Evolutionary conservation across 2,888 invertebrate species (phyloP).

Genomic region (Parasteatoda lunata): DNA sequence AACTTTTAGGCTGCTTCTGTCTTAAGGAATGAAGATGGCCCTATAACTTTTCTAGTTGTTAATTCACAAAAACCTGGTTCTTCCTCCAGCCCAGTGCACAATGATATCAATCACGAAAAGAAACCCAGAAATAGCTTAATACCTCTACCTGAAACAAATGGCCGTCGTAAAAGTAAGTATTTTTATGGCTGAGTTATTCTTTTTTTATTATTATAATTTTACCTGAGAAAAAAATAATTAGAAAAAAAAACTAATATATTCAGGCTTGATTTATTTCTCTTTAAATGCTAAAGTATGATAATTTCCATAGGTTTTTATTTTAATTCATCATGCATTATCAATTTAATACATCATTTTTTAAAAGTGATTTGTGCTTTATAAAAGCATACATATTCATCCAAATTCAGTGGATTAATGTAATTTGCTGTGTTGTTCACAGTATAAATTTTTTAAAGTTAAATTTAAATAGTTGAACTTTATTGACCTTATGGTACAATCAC

Average conservation of each 20-base stretch:
- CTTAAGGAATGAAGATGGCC: slow-evolving; percentile 88
- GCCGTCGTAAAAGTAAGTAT: slow-evolving; percentile 34
- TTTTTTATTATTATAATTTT: no score
- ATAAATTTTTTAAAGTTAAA: no score
- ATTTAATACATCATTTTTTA: no score
- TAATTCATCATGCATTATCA: no score
- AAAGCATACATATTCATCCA: no score
- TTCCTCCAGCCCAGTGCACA: slow-evolving; percentile 50
- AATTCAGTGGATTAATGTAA: no score
- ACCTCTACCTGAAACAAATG: slow-evolving; percentile 29
- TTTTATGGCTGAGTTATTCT: neutral
- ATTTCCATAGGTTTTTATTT: no score
- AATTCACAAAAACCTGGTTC: slow-evolving; percentile 63
- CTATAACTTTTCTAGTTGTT: slow-evolving; percentile 68
- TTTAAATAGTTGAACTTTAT: no score
- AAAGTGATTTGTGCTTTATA: no score
- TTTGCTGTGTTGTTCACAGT: no score
- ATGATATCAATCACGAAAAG: slow-evolving; percentile 50
- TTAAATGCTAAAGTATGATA: no score
- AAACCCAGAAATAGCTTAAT: slow-evolving; percentile 50
- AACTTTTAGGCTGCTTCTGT: slow-evolving; percentile 84
- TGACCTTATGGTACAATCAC: no score
- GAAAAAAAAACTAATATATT: neutral
- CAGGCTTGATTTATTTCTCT: neutral
- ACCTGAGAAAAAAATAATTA: neutral